Percentiles rank a stretch among this genome's conserved stretches.
Conservation (phyloP, 2,113 vertebrate genomes). For the Nannobrachium achirus region DNA sequence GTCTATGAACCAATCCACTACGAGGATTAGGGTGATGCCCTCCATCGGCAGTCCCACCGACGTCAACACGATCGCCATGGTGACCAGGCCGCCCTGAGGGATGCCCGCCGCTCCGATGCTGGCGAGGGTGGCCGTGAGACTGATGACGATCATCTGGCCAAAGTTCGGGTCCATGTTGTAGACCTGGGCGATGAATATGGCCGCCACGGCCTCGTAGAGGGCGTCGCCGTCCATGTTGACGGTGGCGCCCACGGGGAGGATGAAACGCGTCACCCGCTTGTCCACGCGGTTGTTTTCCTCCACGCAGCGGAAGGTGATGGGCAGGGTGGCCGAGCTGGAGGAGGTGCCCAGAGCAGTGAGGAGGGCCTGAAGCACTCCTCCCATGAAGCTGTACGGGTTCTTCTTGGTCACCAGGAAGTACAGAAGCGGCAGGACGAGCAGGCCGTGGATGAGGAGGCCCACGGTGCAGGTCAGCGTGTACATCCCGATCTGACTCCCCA, state of each 20-base stretch:
- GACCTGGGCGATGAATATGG: conserved; percentile 97
- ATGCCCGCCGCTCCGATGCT: conserved; percentile 97
- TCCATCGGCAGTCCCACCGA: conserved; percentile 96
- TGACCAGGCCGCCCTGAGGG: conserved; percentile 96
- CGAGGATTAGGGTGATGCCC: conserved; percentile 94
- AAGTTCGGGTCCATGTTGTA: conserved; percentile 97
- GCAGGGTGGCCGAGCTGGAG: conserved; percentile 95
- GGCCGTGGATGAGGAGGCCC: conserved; percentile 91
- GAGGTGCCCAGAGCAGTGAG: conserved; percentile 95
- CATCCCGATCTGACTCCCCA: conserved; percentile 95
- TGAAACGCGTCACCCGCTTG: conserved; percentile 91
- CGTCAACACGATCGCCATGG: conserved; percentile 97
- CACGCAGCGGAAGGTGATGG: conserved; percentile 95
- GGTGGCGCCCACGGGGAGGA: conserved; percentile 94
- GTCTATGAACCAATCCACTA: conserved; percentile 98
- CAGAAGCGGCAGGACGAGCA: conserved; percentile 89
- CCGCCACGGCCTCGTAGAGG: conserved; percentile 93
- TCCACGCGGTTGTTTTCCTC: conserved; percentile 94
- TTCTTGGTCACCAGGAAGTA: conserved; percentile 91
- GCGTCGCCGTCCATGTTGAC: conserved; percentile 98
- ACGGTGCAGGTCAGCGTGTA: conserved; percentile 92
- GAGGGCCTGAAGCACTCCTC: conserved; percentile 91
- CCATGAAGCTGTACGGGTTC: conserved; percentile 91
- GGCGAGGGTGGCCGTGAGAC: conserved; percentile 96
- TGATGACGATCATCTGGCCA: conserved; percentile 95